Evolutionary conservation across 2,113 vertebrate genomes (phyloP), one percentile per base, ranked within the genome.

Genomic region (Solea senegalensis): DNA sequence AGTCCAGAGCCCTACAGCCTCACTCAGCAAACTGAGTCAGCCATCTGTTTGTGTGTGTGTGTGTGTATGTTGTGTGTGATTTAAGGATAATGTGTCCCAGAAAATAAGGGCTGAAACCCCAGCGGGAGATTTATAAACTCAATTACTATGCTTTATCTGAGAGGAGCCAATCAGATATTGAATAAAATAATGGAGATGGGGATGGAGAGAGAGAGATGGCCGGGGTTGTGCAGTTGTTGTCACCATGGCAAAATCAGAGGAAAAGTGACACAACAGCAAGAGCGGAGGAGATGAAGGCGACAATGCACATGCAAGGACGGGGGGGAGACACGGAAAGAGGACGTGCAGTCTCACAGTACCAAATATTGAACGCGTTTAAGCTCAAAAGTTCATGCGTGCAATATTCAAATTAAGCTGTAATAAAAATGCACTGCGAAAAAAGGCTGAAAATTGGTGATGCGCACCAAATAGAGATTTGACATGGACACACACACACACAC

Each of bases 61-160:
- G 48, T 15, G 0, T 57, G 54, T 52, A 10, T 13, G 11, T 10
- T 2, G 14, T 63, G 56, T 83, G 65, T 84, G 67, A 71, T 64
- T 77, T 76, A 70, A 69, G 71, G 72, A 69, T 39, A 63, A 75
- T 72, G 59, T 61, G 67, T 71, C 71, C 69, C 52, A 77, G 74
- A 79, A 21, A 89, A 91, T 74, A 87, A 72, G 58, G 74, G 41
- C 67, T 51, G 71, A 82, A 76, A 71, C 65, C 71, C 85, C 70
- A 43, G 70, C 39, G 14, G 82, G 21, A 75, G 83, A 83, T 83
- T 82, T 78, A 68, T 82, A 90, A 86, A 90, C 73, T 86, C 82
- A 90, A 90, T 90, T 90, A 86, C 63, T 69, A 14, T 15, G 58
- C 63, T 76, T 83, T 75, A 85, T 90, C 88, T 88, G 41, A 76